Evolutionary conservation across 2,888 invertebrate species (phyloP), one percentile per base, ranked within the genome.

Genomic region (Beris morrisii): DNA sequence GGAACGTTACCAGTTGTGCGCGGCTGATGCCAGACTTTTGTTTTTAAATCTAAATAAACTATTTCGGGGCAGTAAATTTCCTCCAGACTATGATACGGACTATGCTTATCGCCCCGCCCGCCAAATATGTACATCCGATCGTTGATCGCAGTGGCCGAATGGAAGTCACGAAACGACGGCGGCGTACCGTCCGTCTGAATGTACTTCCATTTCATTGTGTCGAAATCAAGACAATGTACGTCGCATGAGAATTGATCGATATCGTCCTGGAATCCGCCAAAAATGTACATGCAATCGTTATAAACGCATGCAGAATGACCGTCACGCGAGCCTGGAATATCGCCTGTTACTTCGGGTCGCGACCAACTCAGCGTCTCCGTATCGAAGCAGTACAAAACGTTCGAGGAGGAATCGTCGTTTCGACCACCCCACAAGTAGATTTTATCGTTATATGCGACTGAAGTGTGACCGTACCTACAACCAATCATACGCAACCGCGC

Each of bases 261-360:
- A 64, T 88, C 87, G 77, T 95, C 94, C 76, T 95, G 93, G 81
- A 91, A 96, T 0, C 96, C 96, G 32, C 94, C 95, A 83, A 93
- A 95, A 68, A 96, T 87, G 75, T 89, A 92, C 94, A 95, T 95
- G 74, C 84, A 86, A 73, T 89, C 85, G 65, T 84, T 84, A 72
- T 92, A 88, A 1, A 93, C 82, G 76, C 93, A 93, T 1, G 95
- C 94, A 0, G 94, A 90, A 78, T 97, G 96, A 0, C 96, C 97
- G 81, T 97, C 96, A 73, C 95, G 85, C 0, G 93, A 90, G 66
- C 88, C 87, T 0, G 96, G 96, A 32, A 88, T 81, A 56, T 82
- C 82, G 0, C 95, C 95, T 2, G 82, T 81, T 0, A 88, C 88
- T 52, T 78, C 70, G 9, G 89, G 89, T 2, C 84, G 84, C 15